Base-by-base conservation (phyloP, 1,140 invertebrate genomes). In the Calliopsis andreniformis region DNA sequence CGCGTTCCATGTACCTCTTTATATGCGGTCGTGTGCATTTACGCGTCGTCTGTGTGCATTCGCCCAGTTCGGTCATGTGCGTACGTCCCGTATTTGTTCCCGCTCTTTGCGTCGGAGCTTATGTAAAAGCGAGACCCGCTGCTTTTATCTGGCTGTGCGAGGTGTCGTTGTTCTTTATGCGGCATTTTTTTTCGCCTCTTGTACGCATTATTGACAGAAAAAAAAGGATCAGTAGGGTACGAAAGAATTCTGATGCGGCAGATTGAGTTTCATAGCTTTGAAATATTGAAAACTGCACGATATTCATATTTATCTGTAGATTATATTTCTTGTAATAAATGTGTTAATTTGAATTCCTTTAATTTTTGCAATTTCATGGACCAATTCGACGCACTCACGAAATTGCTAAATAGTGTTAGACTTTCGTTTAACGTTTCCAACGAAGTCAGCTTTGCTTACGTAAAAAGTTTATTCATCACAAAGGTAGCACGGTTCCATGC, bases 21-120 rank as follows among this genome's bases (percentile, higher is more conserved):
- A 2, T 14, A 18, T 35, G 30, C 20, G 18, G 0, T 12, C 25
- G n/a, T 18, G 49, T 32, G 39, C 28, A 67, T 32, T 45, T 23
- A 23, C 30, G 16, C 30, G 58, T 39, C 2, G 30, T 1, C 10
- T 49, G 30, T 8, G 43, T 23, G 55, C 51, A 47, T 58, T 23
- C 35, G 20, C 3, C 30, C 30, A 69, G 42, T 56, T 56, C 12
- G 16, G 23, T 35, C 59, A 16, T 45, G 39, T 12, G 47, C 70
- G n/a, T 25, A 18, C 45, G 25, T 42, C 14, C 20, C 35, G 43
- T 12, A 30, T 62, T 61, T 51, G 68, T 62, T 43, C 35, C 35
- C 20, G 42, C 18, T 47, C 18, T 28, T 30, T 61, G 2, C 25
- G 28, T 28, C 28, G 25, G 18, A 30, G 43, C 28, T 30, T 28